Base-by-base conservation (phyloP, 2,888 invertebrate species). In the Cryptophagus acutangulus region DNA sequence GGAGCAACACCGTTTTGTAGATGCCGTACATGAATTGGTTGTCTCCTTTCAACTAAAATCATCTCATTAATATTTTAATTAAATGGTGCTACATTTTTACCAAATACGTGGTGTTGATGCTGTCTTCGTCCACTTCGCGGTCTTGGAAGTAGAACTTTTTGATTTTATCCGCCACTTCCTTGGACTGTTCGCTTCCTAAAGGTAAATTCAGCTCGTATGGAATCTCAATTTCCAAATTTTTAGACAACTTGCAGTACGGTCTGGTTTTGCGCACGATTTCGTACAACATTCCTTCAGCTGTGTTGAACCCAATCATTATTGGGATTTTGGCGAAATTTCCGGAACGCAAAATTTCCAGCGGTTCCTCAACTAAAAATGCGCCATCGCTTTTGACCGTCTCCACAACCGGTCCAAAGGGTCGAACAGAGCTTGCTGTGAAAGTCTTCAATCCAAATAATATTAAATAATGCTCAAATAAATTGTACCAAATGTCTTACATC, bases 71-170 rank as follows among this genome's bases (percentile, higher is more conserved):
- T 29, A 12, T 12, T n/a, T 29, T 9, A n/a, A 12, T 31, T 9
- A 31, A 31, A 16, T 6, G 9, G 5, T 6, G 9, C 9, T 20
- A 9, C 8, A 17, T 35, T 29, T 46, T 49, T 52, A 65, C 65
- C 54, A 48, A 38, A 46, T 60, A 61, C 33, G 67, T 67, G 42
- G 66, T 59, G 24, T 70, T 59, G 2, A 71, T 57, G 17, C 69
- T 67, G 14, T 69, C 52, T 33, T 55, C 52, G 2, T 62, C 58
- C 1, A 71, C 63, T 33, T 66, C 60, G 18, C 67, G 61, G 5
- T 71, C 65, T 1, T 68, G 71, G 49, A 71, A 75, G 52, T 74
- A 74, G 6, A 63, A 59, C 10, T 69, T 45, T 31, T 67, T 67
- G 6, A 76, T 59, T 47, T 62, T 61, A 2, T 62, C 53, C 1